Percentiles rank a stretch among this genome's conserved stretches.
Conservation (phyloP, 2,113 vertebrate genomes). For the Phoxinus phoxinus region DNA sequence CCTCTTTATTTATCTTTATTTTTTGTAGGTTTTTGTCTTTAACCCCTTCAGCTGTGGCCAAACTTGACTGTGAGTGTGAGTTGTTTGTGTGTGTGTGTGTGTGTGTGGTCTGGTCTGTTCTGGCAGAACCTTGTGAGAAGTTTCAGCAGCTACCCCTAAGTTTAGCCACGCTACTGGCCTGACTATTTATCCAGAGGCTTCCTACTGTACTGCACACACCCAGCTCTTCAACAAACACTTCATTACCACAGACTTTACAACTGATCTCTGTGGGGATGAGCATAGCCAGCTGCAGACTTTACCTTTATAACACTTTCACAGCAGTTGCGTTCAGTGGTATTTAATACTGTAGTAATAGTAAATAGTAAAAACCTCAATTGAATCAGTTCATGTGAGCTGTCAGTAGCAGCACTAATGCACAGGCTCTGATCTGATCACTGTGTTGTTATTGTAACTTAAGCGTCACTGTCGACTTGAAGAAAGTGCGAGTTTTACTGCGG, state of each 20-base stretch:
- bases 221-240: slow-evolving; percentile 28
- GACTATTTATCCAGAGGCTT: slow-evolving; percentile 35
- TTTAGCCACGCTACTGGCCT: slow-evolving; percentile 4
- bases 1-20: slow-evolving; percentile 17
- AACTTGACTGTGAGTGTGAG: not conserved
- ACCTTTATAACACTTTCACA: not conserved
- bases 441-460: slow-evolving; percentile 3
- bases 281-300: not conserved
- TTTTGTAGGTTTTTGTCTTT: not conserved
- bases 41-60: no score
- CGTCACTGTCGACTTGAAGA: not conserved
- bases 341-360: no score
- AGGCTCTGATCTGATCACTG: not conserved
- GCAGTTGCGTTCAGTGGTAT: slow-evolving; percentile 8
- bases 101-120: slow-evolving; percentile 12
- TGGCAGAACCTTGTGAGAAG: slow-evolving; percentile 20
- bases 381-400: not conserved
- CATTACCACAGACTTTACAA: slow-evolving; percentile 20
- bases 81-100: slow-evolving; percentile 21
- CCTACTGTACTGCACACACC: slow-evolving; percentile 30
- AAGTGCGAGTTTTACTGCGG: slow-evolving; percentile 8
- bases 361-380: not conserved
- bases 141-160: slow-evolving; percentile 40
- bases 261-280: not conserved
- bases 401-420: not conserved